A percentile compares a stretch with the other conserved stretches of the same genome.
Conservation (phyloP, 2,888 invertebrate genomes). For the Rhorus exstirpatorius region DNA sequence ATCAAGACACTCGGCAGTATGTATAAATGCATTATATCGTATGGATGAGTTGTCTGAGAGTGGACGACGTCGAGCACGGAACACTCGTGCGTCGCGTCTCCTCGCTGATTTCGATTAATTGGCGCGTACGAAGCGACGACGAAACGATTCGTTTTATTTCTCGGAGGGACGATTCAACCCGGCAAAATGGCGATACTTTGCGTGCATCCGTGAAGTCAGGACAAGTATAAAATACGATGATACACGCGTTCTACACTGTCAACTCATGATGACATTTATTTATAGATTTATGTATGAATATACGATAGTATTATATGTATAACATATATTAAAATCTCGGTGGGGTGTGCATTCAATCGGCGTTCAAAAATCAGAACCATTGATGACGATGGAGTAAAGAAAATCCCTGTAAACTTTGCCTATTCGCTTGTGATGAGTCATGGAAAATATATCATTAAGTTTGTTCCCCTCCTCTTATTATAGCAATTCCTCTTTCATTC, state of each 20-base stretch:
- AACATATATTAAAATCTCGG: neutral
- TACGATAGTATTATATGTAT: neutral
- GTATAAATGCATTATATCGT: constrained; percentile 2
- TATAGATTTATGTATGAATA: neutral
- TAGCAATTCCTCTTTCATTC: constrained; percentile 44
- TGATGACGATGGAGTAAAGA: constrained; percentile 31
- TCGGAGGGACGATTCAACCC: constrained; percentile 4
- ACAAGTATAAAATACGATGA: constrained; percentile 9
- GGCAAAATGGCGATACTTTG: neutral
- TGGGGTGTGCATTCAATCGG: neutral
- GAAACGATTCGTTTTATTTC: constrained; percentile 48
- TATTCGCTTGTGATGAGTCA: constrained; percentile 59
- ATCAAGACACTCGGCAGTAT: neutral
- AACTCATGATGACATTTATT: neutral
- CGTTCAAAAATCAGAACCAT: constrained; percentile 10
- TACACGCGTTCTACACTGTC: neutral
- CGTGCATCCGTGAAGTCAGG: neutral
- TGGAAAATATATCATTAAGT: constrained; percentile 44
- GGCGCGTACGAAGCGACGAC: constrained; percentile 29
- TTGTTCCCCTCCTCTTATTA: constrained; percentile 33
- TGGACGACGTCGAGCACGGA: neutral
- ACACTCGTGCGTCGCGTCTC: constrained; percentile 24
- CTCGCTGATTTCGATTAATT: constrained; percentile 54
- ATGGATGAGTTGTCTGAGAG: constrained; percentile 21
- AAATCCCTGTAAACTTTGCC: constrained; percentile 36